Evolutionary conservation across 1,140 invertebrate genomes (phyloP).

Genomic region (Vanessa atalanta): DNA sequence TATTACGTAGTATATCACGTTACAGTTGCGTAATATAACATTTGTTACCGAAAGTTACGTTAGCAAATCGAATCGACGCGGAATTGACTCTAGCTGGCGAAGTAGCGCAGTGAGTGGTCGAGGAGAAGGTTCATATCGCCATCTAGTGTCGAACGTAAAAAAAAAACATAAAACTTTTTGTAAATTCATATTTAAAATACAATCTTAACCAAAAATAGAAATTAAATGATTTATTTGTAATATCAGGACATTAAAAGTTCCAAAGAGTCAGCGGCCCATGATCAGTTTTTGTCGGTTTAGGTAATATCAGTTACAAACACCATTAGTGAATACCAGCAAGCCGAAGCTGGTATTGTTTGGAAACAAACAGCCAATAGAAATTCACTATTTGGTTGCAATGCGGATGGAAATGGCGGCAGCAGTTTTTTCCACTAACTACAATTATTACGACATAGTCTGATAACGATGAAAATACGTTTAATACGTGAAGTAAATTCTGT

Average conservation of each 20-base stretch:
- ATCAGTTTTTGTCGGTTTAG: background rate
- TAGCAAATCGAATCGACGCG: constrained; percentile 36
- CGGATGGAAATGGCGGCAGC: constrained; percentile 59
- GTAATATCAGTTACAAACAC: constrained; percentile 8
- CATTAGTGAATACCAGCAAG: constrained; percentile 6
- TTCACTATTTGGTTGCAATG: constrained; percentile 47
- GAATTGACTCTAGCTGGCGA: constrained; percentile 19
- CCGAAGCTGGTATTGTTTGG: constrained; percentile 40
- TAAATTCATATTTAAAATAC: background rate
- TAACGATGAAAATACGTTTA: constrained; percentile 66
- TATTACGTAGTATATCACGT: constrained; percentile 43
- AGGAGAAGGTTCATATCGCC: constrained; percentile 24
- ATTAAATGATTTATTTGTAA: background rate
- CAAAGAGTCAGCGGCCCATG: background rate
- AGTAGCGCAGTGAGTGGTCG: constrained; percentile 28
- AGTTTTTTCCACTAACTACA: constrained; percentile 58
- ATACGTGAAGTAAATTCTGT: constrained; percentile 42
- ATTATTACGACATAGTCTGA: constrained; percentile 75
- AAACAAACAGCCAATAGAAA: constrained; percentile 46
- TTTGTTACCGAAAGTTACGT: constrained; percentile 43
- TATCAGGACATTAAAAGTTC: background rate
- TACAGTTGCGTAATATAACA: constrained; percentile 42
- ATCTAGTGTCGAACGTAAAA: constrained; percentile 26
- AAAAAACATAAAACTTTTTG: background rate
- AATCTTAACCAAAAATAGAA: background rate